Evolutionary conservation across 2,113 vertebrate species (phyloP).

Genomic region (Calyptomena viridis): DNA sequence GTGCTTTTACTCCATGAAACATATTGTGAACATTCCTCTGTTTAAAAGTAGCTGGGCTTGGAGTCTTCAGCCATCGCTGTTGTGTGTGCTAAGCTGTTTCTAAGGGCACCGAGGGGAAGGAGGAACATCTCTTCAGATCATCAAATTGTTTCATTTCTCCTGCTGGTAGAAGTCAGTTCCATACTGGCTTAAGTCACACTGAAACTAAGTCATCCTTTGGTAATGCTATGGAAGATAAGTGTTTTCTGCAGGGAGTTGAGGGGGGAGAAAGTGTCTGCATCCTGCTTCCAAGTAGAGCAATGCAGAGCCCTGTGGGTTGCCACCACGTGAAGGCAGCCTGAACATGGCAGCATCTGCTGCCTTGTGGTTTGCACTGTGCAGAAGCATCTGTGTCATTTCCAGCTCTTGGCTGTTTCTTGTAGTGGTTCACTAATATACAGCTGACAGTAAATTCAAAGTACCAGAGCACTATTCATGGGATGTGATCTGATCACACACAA

Average conservation of each 20-base stretch:
- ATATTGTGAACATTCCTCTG: not conserved
- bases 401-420: not conserved
- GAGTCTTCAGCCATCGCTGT: rapidly evolving
- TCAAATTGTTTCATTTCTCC: not conserved
- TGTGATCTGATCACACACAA: not conserved
- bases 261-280: not conserved
- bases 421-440: not conserved
- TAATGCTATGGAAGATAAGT: not conserved
- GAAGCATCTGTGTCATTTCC: not conserved
- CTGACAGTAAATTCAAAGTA: not conserved
- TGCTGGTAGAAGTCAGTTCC: not conserved
- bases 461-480: not conserved
- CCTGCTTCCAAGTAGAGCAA: not conserved
- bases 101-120: not conserved
- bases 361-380: not conserved
- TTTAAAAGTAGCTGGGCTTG: not conserved
- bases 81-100: not conserved
- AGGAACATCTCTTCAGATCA: too few species aligned
- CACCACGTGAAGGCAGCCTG: not conserved
- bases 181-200: not conserved
- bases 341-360: rapidly evolving
- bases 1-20: not conserved
- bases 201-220: not conserved
- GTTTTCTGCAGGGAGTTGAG: not conserved
- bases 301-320: not conserved